Conservation (phyloP, 2,113 vertebrate genomes). For the Pseudorhombus dupliciocellatus region DNA sequence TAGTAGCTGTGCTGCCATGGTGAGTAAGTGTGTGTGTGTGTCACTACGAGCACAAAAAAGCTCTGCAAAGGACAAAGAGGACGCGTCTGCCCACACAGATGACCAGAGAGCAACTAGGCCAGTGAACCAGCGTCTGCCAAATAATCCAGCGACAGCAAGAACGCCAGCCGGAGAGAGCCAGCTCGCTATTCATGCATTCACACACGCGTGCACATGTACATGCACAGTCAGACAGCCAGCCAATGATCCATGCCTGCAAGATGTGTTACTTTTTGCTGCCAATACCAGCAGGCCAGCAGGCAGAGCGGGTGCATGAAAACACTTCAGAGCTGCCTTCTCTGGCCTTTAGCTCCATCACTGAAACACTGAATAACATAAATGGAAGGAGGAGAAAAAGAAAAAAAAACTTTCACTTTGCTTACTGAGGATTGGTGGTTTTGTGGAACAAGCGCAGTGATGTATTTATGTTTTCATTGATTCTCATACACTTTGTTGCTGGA, state of each 20-base stretch:
- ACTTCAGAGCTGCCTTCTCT: slow-evolving; percentile 48
- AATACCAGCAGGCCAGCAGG: slow-evolving; percentile 64
- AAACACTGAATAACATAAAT: slow-evolving; percentile 21
- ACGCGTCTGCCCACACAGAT: slow-evolving; percentile 58
- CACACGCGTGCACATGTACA: slow-evolving; percentile 7
- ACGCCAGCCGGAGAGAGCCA: slow-evolving; percentile 55
- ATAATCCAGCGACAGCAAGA: slow-evolving; percentile 53
- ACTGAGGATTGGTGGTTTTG: slow-evolving; percentile 3
- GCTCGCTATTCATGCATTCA: slow-evolving; percentile 31
- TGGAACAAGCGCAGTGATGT: slow-evolving; percentile 2
- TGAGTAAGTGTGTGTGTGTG: slow-evolving; percentile 15
- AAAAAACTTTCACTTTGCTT: background rate
- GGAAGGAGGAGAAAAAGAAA: background rate
- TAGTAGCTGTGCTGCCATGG: slow-evolving; percentile 39
- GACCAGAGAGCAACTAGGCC: slow-evolving; percentile 56
- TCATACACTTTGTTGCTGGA: background rate
- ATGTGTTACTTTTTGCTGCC: slow-evolving; percentile 70
- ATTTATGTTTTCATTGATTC: slow-evolving; percentile 5
- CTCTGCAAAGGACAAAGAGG: slow-evolving; percentile 58
- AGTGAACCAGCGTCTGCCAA: slow-evolving; percentile 56
- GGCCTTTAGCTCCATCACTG: slow-evolving; percentile 28
- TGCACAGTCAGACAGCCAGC: slow-evolving; percentile 45
- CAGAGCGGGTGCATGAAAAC: slow-evolving; percentile 35
- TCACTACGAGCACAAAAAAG: slow-evolving; percentile 30
- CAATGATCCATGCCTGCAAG: slow-evolving; percentile 58